These are phyloP conservation scores for Idaea straminata DNA, from an alignment of 2,888 invertebrate species.

Conservation along the genomic window DNA sequence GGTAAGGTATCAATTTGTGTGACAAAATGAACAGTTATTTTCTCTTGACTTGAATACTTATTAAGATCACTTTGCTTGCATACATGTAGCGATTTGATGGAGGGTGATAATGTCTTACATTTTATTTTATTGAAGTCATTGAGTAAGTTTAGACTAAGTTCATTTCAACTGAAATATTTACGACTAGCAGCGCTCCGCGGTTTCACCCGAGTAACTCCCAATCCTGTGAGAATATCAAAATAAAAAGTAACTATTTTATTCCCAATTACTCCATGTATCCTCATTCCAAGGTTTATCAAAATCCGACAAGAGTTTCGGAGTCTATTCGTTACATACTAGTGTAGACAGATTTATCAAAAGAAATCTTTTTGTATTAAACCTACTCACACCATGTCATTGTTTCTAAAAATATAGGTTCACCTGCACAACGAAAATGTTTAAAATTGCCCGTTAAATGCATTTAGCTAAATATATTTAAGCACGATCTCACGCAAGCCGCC, in stretches of 20 bases:
- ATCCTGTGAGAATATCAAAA: background rate
- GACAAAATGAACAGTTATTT: conserved; percentile 7
- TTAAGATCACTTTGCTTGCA: conserved; percentile 43
- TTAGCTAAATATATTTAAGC: no score
- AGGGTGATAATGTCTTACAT: conserved; percentile 6
- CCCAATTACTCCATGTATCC: no score
- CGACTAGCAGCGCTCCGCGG: background rate
- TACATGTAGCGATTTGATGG: conserved; percentile 35
- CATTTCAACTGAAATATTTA: background rate
- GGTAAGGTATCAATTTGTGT: conserved; percentile 22
- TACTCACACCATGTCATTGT: no score
- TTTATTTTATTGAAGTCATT: background rate
- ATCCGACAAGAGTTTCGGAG: no score
- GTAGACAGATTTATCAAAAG: no score
- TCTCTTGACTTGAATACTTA: conserved; percentile 29
- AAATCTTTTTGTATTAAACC: no score
- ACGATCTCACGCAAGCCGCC: no score
- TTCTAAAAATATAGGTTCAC: no score
- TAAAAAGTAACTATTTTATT: background rate
- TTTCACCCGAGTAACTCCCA: background rate
- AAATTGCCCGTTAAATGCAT: no score
- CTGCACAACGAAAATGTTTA: no score
- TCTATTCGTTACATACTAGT: no score
- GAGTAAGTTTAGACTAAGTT: background rate
- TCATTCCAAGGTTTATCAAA: no score